Base-by-base conservation (phyloP, 2,113 vertebrate genomes). In the Amazona vittata region DNA sequence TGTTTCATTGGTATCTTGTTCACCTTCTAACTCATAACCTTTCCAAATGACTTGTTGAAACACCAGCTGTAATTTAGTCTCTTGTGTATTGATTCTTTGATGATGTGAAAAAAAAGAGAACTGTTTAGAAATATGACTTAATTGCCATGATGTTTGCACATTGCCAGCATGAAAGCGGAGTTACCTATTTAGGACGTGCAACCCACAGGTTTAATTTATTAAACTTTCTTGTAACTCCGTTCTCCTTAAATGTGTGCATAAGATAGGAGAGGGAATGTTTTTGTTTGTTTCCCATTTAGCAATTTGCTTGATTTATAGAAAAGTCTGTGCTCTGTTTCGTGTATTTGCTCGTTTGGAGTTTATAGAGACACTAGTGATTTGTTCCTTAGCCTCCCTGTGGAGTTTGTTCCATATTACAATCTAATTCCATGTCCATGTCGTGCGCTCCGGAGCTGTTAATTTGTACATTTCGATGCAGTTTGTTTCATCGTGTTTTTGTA, bases 401-500 rank as follows among this genome's bases (percentile, higher is more conserved):
- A 95, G 92, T 98, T 97, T 96, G 91, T 98, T 98, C 96, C 91
- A 78, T 98, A 97, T 98, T 98, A 97, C 96, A 97, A 28, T 98
- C 96, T 98, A 97, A 98, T 98, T 98, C 95, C 90, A 75, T 88
- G 95, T 97, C 95, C 50, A 62, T 97, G 96, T 97, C 83, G 92
- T 89, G 92, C 97, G 96, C 96, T 98, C 97, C 96, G 95, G 93
- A 95, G 94, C 96, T 31, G 74, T 98, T 98, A 98, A 98, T 98
- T 98, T 98, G 98, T 98, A 98, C 97, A 97, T 98, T 98, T 98
- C 6, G 16, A 96, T 98, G 97, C 97, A 98, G 98, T 98, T 98
- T 98, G 98, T 98, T 98, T 98, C 95, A 96, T 97, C 39, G 39
- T 97, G 97, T 98, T 98, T 98, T 98, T 98, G 98, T 98, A 98